phyloP scores from a whole-genome alignment of 2,888 invertebrate genomes.

The Oscheius sp. region DNA sequence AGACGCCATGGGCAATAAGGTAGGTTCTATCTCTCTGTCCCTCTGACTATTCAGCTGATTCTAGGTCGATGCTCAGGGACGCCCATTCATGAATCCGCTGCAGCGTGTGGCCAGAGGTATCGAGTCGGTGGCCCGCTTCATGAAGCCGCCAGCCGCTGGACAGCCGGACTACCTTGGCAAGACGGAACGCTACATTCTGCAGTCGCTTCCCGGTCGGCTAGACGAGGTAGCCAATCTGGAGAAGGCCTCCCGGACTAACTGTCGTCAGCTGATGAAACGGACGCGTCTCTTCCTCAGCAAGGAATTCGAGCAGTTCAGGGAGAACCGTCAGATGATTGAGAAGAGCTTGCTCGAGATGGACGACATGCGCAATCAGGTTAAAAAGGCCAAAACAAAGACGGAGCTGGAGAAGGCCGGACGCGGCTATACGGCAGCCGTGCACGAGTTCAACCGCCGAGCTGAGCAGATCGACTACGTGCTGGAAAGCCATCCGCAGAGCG shows the following conservation, averaged over 20 bases:
- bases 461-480: slow-evolving; percentile 18
- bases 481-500: slow-evolving; percentile 1
- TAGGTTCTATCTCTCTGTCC: too few species aligned
- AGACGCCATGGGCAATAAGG: neutral
- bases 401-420: slow-evolving; percentile 6
- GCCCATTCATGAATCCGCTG: slow-evolving; percentile 11
- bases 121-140: neutral
- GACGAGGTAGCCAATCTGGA: slow-evolving; percentile 6
- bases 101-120: neutral
- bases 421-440: slow-evolving; percentile 12
- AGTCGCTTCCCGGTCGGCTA: slow-evolving; percentile 1
- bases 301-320: slow-evolving; percentile 11
- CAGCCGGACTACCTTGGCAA: neutral
- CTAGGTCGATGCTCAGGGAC: neutral
- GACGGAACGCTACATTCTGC: slow-evolving; percentile 15
- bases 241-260: neutral
- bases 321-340: slow-evolving; percentile 4
- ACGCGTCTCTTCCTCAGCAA: slow-evolving; percentile 10
- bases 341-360: slow-evolving; percentile 7
- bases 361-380: slow-evolving; percentile 18
- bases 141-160: neutral
- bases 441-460: slow-evolving; percentile 16
- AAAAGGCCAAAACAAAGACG: slow-evolving; percentile 11
- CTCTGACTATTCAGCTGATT: neutral
- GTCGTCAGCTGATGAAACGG: slow-evolving; percentile 4